Evolutionary conservation across 2,797 vertebrate genomes (phyloP), one percentile per base, ranked within the genome.

Genomic region (Helarctos malayanus): DNA sequence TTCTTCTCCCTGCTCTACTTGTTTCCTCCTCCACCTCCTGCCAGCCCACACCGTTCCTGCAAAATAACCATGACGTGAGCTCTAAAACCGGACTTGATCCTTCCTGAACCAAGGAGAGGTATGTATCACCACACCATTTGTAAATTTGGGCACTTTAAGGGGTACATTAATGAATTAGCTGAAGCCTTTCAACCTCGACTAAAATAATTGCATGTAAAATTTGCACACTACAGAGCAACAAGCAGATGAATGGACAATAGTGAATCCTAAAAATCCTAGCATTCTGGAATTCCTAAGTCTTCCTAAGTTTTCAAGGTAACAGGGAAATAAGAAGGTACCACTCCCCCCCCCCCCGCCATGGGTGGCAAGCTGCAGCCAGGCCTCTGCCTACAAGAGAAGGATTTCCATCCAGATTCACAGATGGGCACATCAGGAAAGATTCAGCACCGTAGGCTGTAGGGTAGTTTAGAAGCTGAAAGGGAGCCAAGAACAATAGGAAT

Each of bases 401-500:
- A 11, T 38, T 82, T 75, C 23, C 15, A 59, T n/a, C 27, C 19
- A 45, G 65, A 65, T 2, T 81, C 73, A 65, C 3, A 32, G 14
- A 25, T 0, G 35, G 57, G 23, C 49, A 49, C 57, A 21, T 38
- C 3, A 59, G 81, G 61, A 71, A 57, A 56, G 80, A 29, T 29
- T 68, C 27, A 3, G 47, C 27, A 35, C 15, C 2, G 0, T 25
- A 8, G 32, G 25, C 41, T 41, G 16, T 38, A 61, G n/a, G 7
- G 1, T 4, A 32, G 29, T 3, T 41, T n/a, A 47, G 79, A 63
- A 32, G 16, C 52, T 27, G 32, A 12, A 32, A 19, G 4, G 10
- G 32, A 49, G 12, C 6, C 0, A 1, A 1, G 9, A 10, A 10
- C 32, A 19, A 80, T n/a, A 41, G 7, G 59, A 12, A 35, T 14